phyloP scores from a whole-genome alignment of 2,888 invertebrate species.

The Hemicrepidius hirtus region DNA sequence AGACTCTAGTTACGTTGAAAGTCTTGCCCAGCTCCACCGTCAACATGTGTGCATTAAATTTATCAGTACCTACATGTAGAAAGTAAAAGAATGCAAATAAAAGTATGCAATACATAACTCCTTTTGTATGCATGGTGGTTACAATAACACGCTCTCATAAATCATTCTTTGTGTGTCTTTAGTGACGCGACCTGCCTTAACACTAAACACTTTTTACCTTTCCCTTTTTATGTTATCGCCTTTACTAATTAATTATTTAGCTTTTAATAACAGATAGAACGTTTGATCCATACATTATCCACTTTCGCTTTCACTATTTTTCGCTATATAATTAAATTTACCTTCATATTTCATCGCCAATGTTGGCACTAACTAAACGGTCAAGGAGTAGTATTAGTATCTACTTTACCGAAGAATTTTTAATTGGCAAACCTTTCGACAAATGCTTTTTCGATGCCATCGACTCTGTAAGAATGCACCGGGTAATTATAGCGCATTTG shows the following conservation, averaged over 20 bases:
- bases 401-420: constrained; percentile 5
- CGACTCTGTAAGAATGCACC: constrained; percentile 47
- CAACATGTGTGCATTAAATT: constrained; percentile 25
- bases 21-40: not conserved
- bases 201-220: constrained; percentile 39
- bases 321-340: constrained; percentile 17
- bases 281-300: constrained; percentile 18
- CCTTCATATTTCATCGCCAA: constrained; percentile 12
- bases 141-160: constrained; percentile 40
- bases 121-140: constrained; percentile 23
- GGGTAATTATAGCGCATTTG: constrained; percentile 43
- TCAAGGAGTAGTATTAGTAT: too few relatives aligned
- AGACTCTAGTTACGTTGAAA: constrained; percentile 4
- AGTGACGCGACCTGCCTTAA: constrained; percentile 46
- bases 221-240: constrained; percentile 39
- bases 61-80: constrained; percentile 31
- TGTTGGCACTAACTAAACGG: constrained; percentile 20
- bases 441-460: constrained; percentile 35
- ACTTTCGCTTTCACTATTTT: constrained; percentile 14
- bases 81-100: constrained; percentile 30
- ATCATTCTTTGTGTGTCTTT: constrained; percentile 41
- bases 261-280: constrained; percentile 20
- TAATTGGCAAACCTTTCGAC: constrained; percentile 25
- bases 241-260: constrained; percentile 31
- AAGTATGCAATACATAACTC: constrained; percentile 22